Conservation (phyloP, 2,113 vertebrate genomes). For the Hemiscyllium ocellatum region DNA sequence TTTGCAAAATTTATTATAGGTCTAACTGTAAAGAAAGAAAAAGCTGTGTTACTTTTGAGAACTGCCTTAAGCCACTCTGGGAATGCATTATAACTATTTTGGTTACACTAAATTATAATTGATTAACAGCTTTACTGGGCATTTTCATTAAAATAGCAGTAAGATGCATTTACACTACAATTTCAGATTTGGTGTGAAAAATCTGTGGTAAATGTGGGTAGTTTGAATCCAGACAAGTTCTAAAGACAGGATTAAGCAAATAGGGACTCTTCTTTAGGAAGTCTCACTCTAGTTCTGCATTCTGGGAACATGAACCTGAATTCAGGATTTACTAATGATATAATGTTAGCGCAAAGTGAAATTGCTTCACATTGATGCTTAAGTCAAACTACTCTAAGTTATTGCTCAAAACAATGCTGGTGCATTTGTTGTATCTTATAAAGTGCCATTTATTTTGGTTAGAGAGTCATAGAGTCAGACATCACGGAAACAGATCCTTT, state of each 20-base stretch:
- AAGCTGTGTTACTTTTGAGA: background rate
- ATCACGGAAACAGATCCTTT: too few species aligned
- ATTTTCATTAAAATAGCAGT: background rate
- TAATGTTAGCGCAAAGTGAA: background rate
- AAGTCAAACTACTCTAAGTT: background rate
- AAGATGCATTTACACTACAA: background rate
- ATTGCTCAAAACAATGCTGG: background rate
- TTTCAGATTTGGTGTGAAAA: background rate
- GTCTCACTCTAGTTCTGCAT: background rate
- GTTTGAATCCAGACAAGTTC: background rate
- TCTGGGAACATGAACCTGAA: background rate
- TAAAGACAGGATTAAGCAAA: background rate
- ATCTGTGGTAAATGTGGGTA: too few species aligned
- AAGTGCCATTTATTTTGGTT: background rate
- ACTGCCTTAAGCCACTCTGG: background rate
- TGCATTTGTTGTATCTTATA: background rate
- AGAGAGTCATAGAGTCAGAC: too few species aligned
- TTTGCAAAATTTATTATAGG: background rate
- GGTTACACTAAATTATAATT: background rate
- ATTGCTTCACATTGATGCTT: background rate
- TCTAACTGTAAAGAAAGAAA: background rate
- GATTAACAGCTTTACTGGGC: background rate
- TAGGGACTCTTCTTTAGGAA: background rate
- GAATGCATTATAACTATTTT: conserved; percentile 8
- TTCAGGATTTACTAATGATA: background rate